Evolutionary conservation across 2,797 vertebrate species (phyloP).

Genomic region (Eptatretus atami): DNA sequence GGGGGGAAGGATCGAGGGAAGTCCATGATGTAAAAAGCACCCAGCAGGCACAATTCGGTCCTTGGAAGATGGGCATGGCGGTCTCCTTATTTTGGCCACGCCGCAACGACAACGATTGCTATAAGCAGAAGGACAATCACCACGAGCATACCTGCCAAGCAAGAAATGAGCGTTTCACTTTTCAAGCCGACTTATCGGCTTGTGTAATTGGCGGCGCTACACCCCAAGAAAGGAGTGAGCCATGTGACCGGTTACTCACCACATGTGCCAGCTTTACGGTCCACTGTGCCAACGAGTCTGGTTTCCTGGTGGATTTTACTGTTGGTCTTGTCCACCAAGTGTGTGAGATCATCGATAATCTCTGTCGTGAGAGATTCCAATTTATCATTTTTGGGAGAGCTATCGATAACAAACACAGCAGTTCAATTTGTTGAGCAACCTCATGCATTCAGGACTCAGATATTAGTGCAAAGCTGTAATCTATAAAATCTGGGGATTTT

Average conservation of each 20-base stretch:
- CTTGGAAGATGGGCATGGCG: no score
- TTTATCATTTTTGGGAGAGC: not conserved
- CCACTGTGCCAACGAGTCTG: slow-evolving; percentile 39
- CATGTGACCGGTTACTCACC: slow-evolving; percentile 21
- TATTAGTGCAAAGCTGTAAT: no score
- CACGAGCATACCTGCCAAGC: slow-evolving; percentile 49
- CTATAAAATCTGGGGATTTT: no score
- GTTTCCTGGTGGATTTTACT: slow-evolving; percentile 38
- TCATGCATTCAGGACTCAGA: no score
- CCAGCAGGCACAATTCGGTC: no score
- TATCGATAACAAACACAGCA: no score
- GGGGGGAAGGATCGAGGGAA: no score
- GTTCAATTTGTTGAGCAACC: no score
- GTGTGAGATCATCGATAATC: slow-evolving; percentile 65
- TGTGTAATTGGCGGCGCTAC: slow-evolving; percentile 14
- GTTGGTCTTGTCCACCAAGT: slow-evolving; percentile 66
- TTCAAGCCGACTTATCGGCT: not conserved
- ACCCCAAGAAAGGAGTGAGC: slow-evolving; percentile 12
- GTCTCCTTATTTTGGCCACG: slow-evolving; percentile 24
- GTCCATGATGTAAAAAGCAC: no score
- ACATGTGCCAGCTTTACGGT: slow-evolving; percentile 53
- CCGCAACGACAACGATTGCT: slow-evolving; percentile 46
- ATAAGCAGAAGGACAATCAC: slow-evolving; percentile 64
- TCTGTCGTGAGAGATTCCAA: slow-evolving; percentile 19
- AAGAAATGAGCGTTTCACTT: slow-evolving; percentile 8